Evolutionary conservation across 2,113 vertebrate genomes (phyloP).

Genomic region (Lota lota): DNA sequence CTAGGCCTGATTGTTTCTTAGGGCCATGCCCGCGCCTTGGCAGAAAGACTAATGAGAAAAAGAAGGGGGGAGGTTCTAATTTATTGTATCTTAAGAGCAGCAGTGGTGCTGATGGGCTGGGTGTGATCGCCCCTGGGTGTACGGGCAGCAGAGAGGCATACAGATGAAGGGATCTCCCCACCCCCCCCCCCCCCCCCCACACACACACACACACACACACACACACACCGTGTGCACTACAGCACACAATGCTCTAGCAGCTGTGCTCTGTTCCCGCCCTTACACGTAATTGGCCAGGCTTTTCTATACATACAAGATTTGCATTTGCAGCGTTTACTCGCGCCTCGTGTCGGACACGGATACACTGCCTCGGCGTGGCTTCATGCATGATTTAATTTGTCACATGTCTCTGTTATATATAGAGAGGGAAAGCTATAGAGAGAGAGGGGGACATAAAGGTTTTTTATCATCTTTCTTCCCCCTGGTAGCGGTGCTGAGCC

Average conservation of each 20-base stretch:
- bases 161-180: background rate
- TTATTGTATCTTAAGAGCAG: constrained; percentile 1
- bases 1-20: constrained; percentile 12
- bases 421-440: too few relatives aligned
- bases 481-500: background rate
- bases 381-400: background rate
- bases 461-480: too few relatives aligned
- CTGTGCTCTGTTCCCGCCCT: background rate
- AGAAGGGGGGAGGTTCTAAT: background rate
- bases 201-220: too few relatives aligned
- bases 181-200: background rate
- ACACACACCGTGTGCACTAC: background rate
- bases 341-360: too few relatives aligned
- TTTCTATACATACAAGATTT: too few relatives aligned
- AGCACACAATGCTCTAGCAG: too few relatives aligned
- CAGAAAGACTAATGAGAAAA: constrained; percentile 6
- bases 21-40: background rate
- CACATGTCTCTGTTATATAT: background rate
- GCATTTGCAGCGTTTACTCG: too few relatives aligned
- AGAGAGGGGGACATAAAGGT: too few relatives aligned
- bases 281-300: background rate
- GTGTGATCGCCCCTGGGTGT: background rate
- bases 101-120: background rate
- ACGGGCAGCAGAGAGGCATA: background rate
- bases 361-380: too few relatives aligned